phyloP scores from a whole-genome alignment of 2,888 invertebrate species.

The Subacronicta megacephala region DNA sequence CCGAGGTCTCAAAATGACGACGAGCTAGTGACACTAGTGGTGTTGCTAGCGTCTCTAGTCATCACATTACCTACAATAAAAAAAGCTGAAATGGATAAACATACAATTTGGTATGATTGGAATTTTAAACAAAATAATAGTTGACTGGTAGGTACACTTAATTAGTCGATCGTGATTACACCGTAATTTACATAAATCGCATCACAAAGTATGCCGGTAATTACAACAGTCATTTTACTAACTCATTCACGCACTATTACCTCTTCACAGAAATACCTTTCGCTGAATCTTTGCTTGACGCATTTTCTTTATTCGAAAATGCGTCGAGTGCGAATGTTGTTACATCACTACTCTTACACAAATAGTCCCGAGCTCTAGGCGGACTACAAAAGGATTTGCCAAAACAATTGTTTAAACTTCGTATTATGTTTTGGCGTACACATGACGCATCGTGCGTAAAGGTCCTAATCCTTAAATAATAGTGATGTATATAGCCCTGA shows the following conservation, averaged over 20 bases:
- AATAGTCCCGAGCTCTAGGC: constrained; percentile 25
- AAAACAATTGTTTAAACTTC: constrained; percentile 59
- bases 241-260: constrained; percentile 15
- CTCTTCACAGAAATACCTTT: constrained; percentile 20
- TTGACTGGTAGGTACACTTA: no score
- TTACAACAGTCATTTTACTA: constrained; percentile 5
- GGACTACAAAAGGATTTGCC: constrained; percentile 53
- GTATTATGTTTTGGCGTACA: constrained; percentile 47
- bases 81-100: no score
- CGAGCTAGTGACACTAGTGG: no score
- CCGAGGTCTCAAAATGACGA: no score
- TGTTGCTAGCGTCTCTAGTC: no score
- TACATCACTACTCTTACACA: constrained; percentile 39
- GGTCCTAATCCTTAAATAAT: constrained; percentile 53
- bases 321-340: constrained; percentile 8
- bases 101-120: no score
- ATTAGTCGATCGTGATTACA: no score
- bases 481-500: constrained; percentile 42
- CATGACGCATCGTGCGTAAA: constrained; percentile 40
- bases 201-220: constrained; percentile 7
- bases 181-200: no score
- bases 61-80: no score
- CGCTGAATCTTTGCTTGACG: constrained; percentile 11
- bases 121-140: no score
- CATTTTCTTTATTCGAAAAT: no score